phyloP scores from a whole-genome alignment of 2,888 invertebrate species.

The Zaprionus obscuricornis region DNA sequence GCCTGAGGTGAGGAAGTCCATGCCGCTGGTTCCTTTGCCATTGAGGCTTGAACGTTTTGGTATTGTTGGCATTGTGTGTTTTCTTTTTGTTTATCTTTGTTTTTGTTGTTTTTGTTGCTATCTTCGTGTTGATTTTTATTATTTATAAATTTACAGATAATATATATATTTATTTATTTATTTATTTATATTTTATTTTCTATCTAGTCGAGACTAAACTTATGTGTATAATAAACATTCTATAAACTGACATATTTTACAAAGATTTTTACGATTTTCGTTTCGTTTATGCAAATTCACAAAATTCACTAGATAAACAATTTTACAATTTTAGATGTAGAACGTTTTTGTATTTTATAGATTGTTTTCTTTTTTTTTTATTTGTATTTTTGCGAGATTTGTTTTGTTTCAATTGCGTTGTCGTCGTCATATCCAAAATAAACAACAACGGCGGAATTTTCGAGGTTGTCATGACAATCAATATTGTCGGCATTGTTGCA shows the following conservation, averaged over 20 bases:
- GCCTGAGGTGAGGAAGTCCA: constrained; percentile 55
- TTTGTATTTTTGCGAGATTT: constrained; percentile 36
- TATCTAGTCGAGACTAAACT: constrained; percentile 29
- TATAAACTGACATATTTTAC: constrained; percentile 55
- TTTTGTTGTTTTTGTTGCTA: constrained; percentile 27
- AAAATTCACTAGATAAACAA: neutral
- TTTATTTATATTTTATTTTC: constrained; percentile 14
- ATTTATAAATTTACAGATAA: constrained; percentile 11
- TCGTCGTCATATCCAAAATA: constrained; percentile 64
- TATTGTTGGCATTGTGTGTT: constrained; percentile 74
- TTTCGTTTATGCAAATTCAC: neutral
- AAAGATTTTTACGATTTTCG: constrained; percentile 7
- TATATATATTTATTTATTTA: constrained; percentile 35
- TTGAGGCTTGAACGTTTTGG: constrained; percentile 67
- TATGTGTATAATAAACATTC: constrained; percentile 43
- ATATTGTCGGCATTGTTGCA: constrained; percentile 62
- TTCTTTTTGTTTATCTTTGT: neutral
- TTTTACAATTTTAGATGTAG: neutral
- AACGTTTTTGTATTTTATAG: neutral
- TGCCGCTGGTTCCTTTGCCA: constrained; percentile 42
- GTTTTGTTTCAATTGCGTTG: constrained; percentile 32
- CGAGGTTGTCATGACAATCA: constrained; percentile 66
- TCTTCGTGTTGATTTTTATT: too few species aligned
- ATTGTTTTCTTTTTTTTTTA: constrained; percentile 2
- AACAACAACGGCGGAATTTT: constrained; percentile 76